Evolutionary conservation across 2,113 vertebrate genomes (phyloP), one percentile per base, ranked within the genome.

Genomic region (Heteronetta atricapilla): DNA sequence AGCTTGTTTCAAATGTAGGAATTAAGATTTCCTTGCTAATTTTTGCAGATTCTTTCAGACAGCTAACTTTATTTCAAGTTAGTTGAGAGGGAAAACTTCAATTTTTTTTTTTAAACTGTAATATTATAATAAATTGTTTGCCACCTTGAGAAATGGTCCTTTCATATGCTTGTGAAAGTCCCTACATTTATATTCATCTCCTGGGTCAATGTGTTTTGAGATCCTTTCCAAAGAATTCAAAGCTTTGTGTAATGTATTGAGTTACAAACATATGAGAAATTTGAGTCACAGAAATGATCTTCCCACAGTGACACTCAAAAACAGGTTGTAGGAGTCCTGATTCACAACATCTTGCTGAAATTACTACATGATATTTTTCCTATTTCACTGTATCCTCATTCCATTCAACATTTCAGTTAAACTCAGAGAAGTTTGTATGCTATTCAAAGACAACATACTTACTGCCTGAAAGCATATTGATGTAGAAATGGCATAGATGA

Each of bases 391-490:
- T 33, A 33, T 25, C 33, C 62, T 25, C 77, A 13, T 29, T 72
- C 87, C 68, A 86, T 83, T 88, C 40, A 34, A 46, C 28, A 63
- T n/a, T 28, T 89, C 64, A 96, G 60, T 77, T 53, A 26, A 73
- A 74, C 5, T 69, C 28, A 46, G 90, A 82, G 22, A 84, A 77
- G 14, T 70, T 67, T 25, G 23, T 17, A 34, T 82, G 42, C 69
- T 91, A 42, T 87, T 78, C 83, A 55, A 93, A 91, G 89, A 58
- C 33, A 73, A 77, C 34, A 50, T 74, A 98, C 99, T 98, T 98
- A 99, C 99, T 82, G 99, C 99, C 94, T 99, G 99, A 97, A 99
- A 99, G 97, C 99, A 99, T 97, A 99, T 99, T 0, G 99, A 99
- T 10, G 99, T 99, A 67, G 99, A 99, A 95, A 99, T 97, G 96